phyloP scores from a whole-genome alignment of 2,113 vertebrate genomes.

The Saccopteryx leptura region DNA sequence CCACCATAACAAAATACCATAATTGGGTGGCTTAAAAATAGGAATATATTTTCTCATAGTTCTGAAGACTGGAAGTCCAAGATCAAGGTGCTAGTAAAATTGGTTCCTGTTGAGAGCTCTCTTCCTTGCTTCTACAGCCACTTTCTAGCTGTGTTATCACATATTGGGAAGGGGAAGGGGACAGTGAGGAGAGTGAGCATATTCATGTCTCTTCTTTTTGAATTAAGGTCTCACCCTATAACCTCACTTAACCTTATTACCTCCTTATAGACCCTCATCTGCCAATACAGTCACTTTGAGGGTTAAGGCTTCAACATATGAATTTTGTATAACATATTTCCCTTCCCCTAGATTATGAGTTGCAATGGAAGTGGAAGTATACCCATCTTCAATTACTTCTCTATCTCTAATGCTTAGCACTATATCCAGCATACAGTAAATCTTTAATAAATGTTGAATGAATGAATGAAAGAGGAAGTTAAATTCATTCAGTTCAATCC shows the following conservation, averaged over 20 bases:
- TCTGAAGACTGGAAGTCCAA: no score
- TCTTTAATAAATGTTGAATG: not conserved
- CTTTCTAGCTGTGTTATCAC: not conserved
- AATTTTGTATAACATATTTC: not conserved
- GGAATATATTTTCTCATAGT: no score
- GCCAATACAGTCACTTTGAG: not conserved
- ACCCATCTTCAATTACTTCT: not conserved
- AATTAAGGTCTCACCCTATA: not conserved
- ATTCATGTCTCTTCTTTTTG: no score
- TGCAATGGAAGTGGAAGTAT: not conserved
- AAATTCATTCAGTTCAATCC: not conserved
- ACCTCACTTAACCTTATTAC: not conserved
- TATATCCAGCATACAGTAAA: not conserved
- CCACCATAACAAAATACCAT: no score
- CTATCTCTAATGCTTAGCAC: not conserved
- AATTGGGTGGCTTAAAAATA: no score
- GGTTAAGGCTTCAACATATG: no score
- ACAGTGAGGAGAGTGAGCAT: not conserved
- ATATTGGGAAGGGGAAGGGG: not conserved
- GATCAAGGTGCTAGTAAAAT: no score
- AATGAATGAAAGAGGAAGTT: not conserved
- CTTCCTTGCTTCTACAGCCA: not conserved
- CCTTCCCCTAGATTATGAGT: not conserved
- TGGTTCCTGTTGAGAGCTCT: not conserved
- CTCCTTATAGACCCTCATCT: not conserved